These are phyloP conservation scores for Rostratula benghalensis DNA, from an alignment of 2,113 vertebrate genomes.

Conservation along the genomic window DNA sequence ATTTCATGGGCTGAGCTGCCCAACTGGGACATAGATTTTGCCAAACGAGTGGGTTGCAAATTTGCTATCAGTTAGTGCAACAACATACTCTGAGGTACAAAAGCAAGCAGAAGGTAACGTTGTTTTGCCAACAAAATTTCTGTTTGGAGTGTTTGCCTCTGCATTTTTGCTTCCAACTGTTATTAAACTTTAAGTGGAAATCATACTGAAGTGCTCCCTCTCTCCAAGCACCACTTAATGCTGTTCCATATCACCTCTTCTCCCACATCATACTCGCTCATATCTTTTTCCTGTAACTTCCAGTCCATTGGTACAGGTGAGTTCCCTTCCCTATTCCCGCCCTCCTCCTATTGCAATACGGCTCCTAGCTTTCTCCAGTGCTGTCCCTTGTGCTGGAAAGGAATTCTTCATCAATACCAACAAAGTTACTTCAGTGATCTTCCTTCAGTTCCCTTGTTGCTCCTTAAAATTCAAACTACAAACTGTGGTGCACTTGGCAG, in stretches of 20 bases:
- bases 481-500: not conserved
- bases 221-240: not conserved
- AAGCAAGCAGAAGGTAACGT: not conserved
- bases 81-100: not conserved
- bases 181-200: not conserved
- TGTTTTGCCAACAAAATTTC: not conserved
- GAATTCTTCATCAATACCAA: not conserved
- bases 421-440: not conserved
- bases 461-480: not conserved
- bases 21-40: not conserved
- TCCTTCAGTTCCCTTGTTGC: not conserved
- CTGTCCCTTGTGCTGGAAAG: not conserved
- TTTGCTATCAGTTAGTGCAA: not conserved
- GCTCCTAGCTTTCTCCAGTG: not conserved
- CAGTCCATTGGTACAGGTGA: not conserved
- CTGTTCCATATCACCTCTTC: not conserved
- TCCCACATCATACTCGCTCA: not conserved
- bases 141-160: not conserved
- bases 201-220: not conserved
- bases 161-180: not conserved
- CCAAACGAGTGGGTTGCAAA: not conserved
- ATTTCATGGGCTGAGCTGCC: not conserved
- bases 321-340: not conserved
- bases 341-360: accelerated
- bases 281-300: not conserved